Conservation (phyloP, 2,888 invertebrate species). For the Hirudinaria manillensis region DNA sequence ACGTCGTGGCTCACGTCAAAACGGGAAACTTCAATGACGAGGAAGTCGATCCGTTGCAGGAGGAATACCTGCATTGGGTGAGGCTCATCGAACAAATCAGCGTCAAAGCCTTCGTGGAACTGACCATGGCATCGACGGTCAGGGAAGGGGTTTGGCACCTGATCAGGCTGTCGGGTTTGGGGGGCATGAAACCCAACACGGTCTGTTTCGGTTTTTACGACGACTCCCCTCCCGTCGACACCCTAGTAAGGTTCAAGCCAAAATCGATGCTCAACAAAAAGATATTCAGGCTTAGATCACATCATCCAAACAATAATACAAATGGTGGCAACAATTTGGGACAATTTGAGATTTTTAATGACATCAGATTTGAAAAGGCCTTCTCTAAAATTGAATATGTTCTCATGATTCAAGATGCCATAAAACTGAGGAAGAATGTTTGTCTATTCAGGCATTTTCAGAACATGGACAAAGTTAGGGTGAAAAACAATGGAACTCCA, state of each 20-base stretch:
- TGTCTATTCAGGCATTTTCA: conserved; percentile 88
- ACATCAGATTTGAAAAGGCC: conserved; percentile 37
- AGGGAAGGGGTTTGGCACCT: conserved; percentile 87
- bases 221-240: conserved; percentile 64
- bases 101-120: conserved; percentile 39
- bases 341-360: conserved; percentile 40
- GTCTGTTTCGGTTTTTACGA: conserved; percentile 86
- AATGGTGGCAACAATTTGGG: neutral
- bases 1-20: conserved; percentile 79
- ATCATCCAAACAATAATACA: neutral
- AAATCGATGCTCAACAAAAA: neutral
- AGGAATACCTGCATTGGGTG: conserved; percentile 81
- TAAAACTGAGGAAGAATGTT: conserved; percentile 88
- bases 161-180: conserved; percentile 82
- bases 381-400: conserved; percentile 66
- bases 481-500: conserved; percentile 58
- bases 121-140: conserved; percentile 73
- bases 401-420: conserved; percentile 74
- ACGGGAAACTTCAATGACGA: conserved; percentile 57
- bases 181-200: conserved; percentile 98
- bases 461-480: conserved; percentile 70
- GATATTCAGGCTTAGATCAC: neutral
- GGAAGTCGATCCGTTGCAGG: conserved; percentile 66
- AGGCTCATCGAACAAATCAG: conserved; percentile 81
- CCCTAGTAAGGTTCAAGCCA: conserved; percentile 5